Base-by-base conservation (phyloP, 1,140 invertebrate species). In the Melipona quadrifasciata region DNA sequence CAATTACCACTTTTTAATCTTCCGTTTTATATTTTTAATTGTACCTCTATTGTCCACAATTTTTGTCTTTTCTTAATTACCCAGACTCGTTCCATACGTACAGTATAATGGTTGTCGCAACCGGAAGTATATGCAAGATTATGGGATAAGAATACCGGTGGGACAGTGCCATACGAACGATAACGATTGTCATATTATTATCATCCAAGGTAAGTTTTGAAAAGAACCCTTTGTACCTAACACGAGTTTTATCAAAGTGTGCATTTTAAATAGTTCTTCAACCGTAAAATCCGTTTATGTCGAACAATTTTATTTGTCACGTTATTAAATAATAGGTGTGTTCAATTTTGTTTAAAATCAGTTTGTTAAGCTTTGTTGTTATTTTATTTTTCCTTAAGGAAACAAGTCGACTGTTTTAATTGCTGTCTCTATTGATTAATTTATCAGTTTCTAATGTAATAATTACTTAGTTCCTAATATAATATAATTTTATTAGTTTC, bases 41-140 rank as follows among this genome's bases (percentile, higher is more conserved):
- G 47, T n/a, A n/a, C 53, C 24, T 78, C 8, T 11, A 51, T 61
- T 67, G 55, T 75, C 34, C 24, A 65, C 12, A n/a, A 14, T 57
- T 68, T 61, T 6, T 85, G 55, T 19, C 21, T 65, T 57, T 73
- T 53, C 58, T 68, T 75, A 57, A 19, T 68, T 31, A 68, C 64
- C 5, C 76, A 47, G 68, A 84, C 76, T 87, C 74, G 76, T 88
- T 87, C 75, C 72, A 61, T 61, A 65, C 65, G 34, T 70, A 85
- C 74, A 34, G 71, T 75, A 19, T 84, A 71, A 58, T 53, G 65
- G 77, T 53, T 81, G 82, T 88, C 87, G 76, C 47, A 85, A 87
- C 87, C 81, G 87, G 87, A 88, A 88, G 73, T 80, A 27, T 77
- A 51, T 58, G 31, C 51, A 88, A 87, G 86, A 88, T 84, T 87